These are phyloP conservation scores for Drosophila limbata DNA, from an alignment of 2,888 invertebrate species.

Conservation along the genomic window DNA sequence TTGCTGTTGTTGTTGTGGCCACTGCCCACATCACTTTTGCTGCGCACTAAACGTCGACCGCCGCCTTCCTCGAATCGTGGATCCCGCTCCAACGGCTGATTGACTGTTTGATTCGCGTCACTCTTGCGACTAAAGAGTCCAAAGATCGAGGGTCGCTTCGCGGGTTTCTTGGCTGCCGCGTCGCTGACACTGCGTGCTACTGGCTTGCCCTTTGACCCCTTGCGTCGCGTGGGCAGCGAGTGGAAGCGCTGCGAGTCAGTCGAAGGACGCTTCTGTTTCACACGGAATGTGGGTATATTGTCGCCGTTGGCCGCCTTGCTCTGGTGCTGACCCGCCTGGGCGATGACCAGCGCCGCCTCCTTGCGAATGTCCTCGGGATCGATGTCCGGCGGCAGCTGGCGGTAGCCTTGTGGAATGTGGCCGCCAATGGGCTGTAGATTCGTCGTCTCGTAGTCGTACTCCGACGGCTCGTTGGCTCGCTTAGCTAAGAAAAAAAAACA, in stretches of 20 bases:
- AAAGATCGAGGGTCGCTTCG: slow-evolving; percentile 89
- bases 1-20: slow-evolving; percentile 9
- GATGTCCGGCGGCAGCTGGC: slow-evolving; percentile 89
- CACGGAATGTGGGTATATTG: slow-evolving; percentile 80
- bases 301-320: slow-evolving; percentile 87
- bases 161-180: slow-evolving; percentile 85
- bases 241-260: slow-evolving; percentile 87
- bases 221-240: slow-evolving; percentile 89
- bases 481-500: slow-evolving; percentile 68
- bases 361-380: slow-evolving; percentile 90
- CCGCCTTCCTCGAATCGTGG: slow-evolving; percentile 86
- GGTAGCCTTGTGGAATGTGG: slow-evolving; percentile 82
- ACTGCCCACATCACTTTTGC: slow-evolving; percentile 88
- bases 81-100: slow-evolving; percentile 75
- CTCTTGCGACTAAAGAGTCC: slow-evolving; percentile 88
- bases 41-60: slow-evolving; percentile 86
- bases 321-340: slow-evolving; percentile 90
- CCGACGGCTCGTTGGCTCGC: slow-evolving; percentile 82
- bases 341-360: slow-evolving; percentile 91
- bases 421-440: slow-evolving; percentile 75
- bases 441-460: slow-evolving; percentile 82
- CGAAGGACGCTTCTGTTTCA: slow-evolving; percentile 73
- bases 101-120: slow-evolving; percentile 85
- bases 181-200: slow-evolving; percentile 88
- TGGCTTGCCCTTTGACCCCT: slow-evolving; percentile 84